Evolutionary conservation across 2,888 invertebrate species (phyloP).

Genomic region (Anorthoa munda): DNA sequence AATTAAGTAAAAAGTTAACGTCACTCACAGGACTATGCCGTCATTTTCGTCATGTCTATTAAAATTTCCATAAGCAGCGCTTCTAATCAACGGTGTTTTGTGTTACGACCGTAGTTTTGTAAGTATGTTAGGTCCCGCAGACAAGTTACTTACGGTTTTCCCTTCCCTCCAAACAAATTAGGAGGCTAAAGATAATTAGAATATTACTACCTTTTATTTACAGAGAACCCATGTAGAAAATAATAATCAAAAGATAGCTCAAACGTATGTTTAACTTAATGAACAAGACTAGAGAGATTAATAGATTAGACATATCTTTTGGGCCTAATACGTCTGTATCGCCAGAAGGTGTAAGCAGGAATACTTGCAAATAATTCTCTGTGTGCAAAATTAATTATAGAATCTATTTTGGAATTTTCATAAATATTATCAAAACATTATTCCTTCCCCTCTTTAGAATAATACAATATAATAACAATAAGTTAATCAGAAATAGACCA

Average conservation of each 20-base stretch:
- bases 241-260: no score
- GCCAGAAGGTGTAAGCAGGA: no score
- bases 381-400: neutral
- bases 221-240: no score
- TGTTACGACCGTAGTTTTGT: neutral
- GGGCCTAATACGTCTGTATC: no score
- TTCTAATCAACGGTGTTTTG: constrained; percentile 2
- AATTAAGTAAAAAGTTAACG: constrained; percentile 36
- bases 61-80: neutral
- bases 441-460: neutral
- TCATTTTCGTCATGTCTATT: constrained; percentile 9
- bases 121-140: neutral
- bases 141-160: neutral
- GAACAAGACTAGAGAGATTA: neutral
- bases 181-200: no score
- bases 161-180: no score
- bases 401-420: neutral
- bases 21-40: constrained; percentile 18
- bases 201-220: no score
- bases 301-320: no score
- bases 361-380: no score
- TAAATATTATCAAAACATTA: neutral
- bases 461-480: no score
- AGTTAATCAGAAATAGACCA: neutral
- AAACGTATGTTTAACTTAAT: neutral